Evolutionary conservation across 2,888 invertebrate species (phyloP).

Genomic region (Phorcus lineatus): DNA sequence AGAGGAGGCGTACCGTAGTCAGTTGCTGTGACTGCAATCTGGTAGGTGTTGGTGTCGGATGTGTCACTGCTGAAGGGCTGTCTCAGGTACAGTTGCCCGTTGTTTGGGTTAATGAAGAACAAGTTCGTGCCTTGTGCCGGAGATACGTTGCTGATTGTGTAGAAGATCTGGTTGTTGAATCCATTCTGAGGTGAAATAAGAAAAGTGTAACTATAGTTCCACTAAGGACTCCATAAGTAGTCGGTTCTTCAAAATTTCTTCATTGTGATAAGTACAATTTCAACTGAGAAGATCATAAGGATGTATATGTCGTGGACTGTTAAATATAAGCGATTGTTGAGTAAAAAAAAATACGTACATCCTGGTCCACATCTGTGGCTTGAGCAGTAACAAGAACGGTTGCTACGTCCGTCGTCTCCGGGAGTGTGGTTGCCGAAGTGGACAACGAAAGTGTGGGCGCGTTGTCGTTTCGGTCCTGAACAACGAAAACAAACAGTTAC

Average conservation of each 20-base stretch:
- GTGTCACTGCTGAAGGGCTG: slow-evolving; percentile 42
- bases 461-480: slow-evolving; percentile 68
- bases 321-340: too few relatives aligned
- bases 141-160: slow-evolving; percentile 42
- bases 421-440: slow-evolving; percentile 38
- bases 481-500: background rate
- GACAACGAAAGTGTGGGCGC: slow-evolving; percentile 50
- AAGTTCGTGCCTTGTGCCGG: slow-evolving; percentile 49
- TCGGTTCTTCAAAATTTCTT: too few relatives aligned
- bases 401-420: slow-evolving; percentile 50
- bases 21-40: slow-evolving; percentile 49
- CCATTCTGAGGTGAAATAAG: slow-evolving; percentile 35
- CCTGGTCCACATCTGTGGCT: slow-evolving; percentile 57
- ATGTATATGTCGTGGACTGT: too few relatives aligned
- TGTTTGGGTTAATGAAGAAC: slow-evolving; percentile 53
- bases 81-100: slow-evolving; percentile 51
- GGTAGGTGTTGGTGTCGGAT: slow-evolving; percentile 44
- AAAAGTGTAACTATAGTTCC: too few relatives aligned
- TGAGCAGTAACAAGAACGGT: slow-evolving; percentile 40
- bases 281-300: too few relatives aligned
- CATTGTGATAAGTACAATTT: too few relatives aligned
- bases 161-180: slow-evolving; percentile 44
- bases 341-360: too few relatives aligned
- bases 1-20: slow-evolving; percentile 60
- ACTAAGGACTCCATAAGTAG: too few relatives aligned